A percentile compares a stretch with the other conserved stretches of the same genome.
Conservation (phyloP, 23 tunicate species). For the Ciona savignyi region DNA sequence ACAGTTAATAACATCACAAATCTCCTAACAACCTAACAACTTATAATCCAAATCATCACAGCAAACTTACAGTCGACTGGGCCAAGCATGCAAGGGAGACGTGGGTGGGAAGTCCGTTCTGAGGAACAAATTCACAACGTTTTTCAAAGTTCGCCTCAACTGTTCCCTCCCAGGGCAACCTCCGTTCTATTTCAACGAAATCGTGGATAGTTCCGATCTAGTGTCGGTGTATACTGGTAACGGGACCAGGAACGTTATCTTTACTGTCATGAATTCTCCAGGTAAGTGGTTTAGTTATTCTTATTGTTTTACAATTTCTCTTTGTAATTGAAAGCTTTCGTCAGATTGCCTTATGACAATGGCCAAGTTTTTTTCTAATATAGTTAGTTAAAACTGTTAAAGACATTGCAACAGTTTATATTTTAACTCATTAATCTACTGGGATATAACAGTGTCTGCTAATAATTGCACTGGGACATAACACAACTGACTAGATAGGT, state of each 20-base stretch:
- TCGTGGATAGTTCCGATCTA: conserved; percentile 32
- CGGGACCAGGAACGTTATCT: conserved; percentile 23
- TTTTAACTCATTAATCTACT: background rate
- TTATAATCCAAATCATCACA: background rate
- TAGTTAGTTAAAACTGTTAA: background rate
- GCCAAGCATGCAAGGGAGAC: conserved; percentile 65
- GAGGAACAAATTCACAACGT: conserved; percentile 36
- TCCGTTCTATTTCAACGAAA: conserved; percentile 77
- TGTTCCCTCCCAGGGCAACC: conserved; percentile 78
- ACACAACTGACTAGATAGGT: no score
- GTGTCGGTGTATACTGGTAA: conserved; percentile 11
- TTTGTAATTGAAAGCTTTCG: background rate
- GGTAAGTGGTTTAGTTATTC: background rate
- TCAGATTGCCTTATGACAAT: background rate
- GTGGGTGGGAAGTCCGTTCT: conserved; percentile 33
- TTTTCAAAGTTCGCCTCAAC: conserved; percentile 57
- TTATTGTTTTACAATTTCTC: background rate
- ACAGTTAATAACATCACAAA: no score
- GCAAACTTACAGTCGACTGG: conserved; percentile 45
- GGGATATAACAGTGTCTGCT: no score
- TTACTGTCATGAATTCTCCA: conserved; percentile 66
- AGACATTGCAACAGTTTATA: background rate
- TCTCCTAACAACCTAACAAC: no score
- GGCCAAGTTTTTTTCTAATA: background rate
- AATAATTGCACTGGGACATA: no score